Conservation (phyloP, 2,888 invertebrate species). For the Diplolepis rosae region DNA sequence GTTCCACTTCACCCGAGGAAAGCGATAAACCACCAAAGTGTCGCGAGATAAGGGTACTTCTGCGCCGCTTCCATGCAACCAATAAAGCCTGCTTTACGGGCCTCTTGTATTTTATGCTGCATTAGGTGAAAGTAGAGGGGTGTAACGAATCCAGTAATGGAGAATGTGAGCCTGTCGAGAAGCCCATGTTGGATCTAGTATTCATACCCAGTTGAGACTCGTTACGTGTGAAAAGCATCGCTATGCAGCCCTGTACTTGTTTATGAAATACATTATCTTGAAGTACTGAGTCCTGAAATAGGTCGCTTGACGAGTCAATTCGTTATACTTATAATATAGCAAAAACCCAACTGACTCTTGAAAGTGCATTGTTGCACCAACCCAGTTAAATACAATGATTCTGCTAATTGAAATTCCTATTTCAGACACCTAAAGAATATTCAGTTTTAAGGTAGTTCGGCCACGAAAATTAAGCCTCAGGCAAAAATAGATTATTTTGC, state of each 20-base stretch:
- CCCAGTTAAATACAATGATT: not conserved
- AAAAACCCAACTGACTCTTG: not conserved
- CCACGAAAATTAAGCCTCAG: too few species aligned
- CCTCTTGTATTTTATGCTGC: slow-evolving; percentile 50
- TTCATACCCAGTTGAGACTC: slow-evolving; percentile 5
- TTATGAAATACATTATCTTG: slow-evolving; percentile 9
- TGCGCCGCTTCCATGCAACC: slow-evolving; percentile 39
- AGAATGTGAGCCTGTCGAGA: slow-evolving; percentile 14
- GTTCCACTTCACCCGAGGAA: slow-evolving; percentile 34
- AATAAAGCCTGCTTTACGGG: slow-evolving; percentile 51
- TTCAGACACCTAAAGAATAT: not conserved
- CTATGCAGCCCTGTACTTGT: not conserved
- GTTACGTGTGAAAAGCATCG: not conserved
- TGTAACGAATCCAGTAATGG: slow-evolving; percentile 53
- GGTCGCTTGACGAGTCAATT: slow-evolving; percentile 1
- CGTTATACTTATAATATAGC: not conserved
- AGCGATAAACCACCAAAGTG: slow-evolving; percentile 50
- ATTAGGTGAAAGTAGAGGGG: slow-evolving; percentile 49
- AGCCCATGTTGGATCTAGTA: slow-evolving; percentile 14
- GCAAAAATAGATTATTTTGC: too few species aligned
- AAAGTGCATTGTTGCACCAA: not conserved
- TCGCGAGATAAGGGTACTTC: slow-evolving; percentile 50
- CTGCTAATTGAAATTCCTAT: not conserved
- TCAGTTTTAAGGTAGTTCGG: not conserved
- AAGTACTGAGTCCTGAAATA: not conserved